These are phyloP conservation scores for Vulpes lagopus DNA, from an alignment of 2,113 vertebrate genomes.

Conservation along the genomic window DNA sequence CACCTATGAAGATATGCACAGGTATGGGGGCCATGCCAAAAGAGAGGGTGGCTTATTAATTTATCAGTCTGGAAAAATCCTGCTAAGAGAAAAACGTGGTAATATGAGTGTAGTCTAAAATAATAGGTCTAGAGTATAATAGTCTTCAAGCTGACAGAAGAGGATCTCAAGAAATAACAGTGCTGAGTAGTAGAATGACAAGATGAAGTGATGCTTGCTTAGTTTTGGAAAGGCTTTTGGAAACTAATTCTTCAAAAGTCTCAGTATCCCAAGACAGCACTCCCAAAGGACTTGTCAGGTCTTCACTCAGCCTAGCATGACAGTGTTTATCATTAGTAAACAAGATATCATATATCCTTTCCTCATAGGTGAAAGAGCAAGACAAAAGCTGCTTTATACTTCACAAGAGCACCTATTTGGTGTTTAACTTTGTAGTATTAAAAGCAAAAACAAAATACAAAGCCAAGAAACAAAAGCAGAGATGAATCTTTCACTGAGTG, in stretches of 20 bases:
- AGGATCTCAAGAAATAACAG: slow-evolving; percentile 17
- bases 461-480: neutral
- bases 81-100: slow-evolving; percentile 22
- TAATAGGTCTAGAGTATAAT: neutral
- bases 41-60: neutral
- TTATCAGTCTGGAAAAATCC: neutral
- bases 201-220: neutral
- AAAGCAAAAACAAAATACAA: neutral
- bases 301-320: neutral
- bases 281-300: neutral
- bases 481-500: neutral
- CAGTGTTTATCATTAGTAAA: slow-evolving; percentile 3
- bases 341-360: neutral
- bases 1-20: neutral
- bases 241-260: slow-evolving; percentile 39
- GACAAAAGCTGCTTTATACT: neutral
- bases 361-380: neutral
- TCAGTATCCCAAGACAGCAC: slow-evolving; percentile 6
- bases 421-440: neutral
- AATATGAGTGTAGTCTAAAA: neutral
- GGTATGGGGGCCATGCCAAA: neutral
- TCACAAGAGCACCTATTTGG: neutral
- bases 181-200: neutral
- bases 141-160: neutral
- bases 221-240: slow-evolving; percentile 17